Evolutionary conservation across 2,113 vertebrate genomes (phyloP).

Genomic region (Mus pahari): DNA sequence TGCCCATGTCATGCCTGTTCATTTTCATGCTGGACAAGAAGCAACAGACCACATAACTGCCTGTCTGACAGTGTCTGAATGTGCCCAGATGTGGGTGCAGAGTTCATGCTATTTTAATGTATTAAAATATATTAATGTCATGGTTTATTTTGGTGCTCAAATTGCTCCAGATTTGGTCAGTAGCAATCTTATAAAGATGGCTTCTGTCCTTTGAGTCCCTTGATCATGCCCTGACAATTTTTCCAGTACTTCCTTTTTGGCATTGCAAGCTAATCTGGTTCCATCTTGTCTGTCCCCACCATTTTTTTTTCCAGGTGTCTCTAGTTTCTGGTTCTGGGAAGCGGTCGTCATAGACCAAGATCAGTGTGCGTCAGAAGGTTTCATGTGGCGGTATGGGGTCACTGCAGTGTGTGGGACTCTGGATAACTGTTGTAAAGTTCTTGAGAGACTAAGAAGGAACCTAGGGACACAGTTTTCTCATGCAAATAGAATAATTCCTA

Average conservation of each 20-base stretch:
- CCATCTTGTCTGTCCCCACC: neutral
- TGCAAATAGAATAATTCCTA: neutral
- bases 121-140: neutral
- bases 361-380: neutral
- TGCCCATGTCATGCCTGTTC: neutral
- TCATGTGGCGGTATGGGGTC: neutral
- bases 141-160: slow-evolving; percentile 2
- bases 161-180: slow-evolving; percentile 35
- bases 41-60: neutral
- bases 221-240: neutral
- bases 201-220: neutral
- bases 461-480: neutral
- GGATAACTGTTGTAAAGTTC: neutral
- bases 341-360: neutral
- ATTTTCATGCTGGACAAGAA: neutral
- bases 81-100: neutral
- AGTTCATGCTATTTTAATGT: neutral
- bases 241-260: neutral
- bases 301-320: neutral
- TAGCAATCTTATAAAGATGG: neutral
- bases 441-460: neutral
- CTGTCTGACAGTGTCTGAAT: no score
- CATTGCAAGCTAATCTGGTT: neutral
- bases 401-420: neutral
- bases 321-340: neutral